Evolutionary conservation across 2,888 invertebrate genomes (phyloP).

Genomic region (Melitaea athalia): DNA sequence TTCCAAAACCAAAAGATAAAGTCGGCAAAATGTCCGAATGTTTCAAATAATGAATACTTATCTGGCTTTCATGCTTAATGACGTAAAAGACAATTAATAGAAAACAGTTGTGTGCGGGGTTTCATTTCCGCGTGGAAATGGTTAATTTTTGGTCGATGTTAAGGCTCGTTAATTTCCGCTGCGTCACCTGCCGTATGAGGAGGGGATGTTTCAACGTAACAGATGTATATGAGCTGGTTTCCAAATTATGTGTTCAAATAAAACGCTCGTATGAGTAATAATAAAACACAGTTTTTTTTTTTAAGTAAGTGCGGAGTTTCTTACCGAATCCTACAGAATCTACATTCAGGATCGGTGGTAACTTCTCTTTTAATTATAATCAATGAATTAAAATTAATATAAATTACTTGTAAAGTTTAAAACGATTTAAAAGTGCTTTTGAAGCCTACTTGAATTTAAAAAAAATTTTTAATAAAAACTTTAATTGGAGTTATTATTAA

Average conservation of each 20-base stretch:
- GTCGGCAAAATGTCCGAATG: neutral
- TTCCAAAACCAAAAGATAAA: neutral
- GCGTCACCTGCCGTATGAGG: constrained; percentile 54
- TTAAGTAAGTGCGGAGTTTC: no score
- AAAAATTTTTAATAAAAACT: no score
- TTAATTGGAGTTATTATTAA: neutral
- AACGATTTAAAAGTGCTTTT: no score
- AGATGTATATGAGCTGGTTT: neutral
- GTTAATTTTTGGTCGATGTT: constrained; percentile 60
- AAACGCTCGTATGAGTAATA: neutral
- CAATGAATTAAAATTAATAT: no score
- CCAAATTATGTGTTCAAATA: neutral
- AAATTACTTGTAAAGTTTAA: no score
- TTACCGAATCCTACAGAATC: no score
- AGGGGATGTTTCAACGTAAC: constrained; percentile 21
- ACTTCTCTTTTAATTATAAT: no score
- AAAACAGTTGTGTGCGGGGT: constrained; percentile 41
- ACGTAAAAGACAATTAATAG: constrained; percentile 42
- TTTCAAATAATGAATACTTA: constrained; percentile 2
- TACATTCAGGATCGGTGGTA: no score
- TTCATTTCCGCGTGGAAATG: constrained; percentile 50
- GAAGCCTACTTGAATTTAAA: neutral
- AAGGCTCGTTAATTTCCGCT: constrained; percentile 68
- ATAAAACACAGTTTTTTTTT: neutral
- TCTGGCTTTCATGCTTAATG: constrained; percentile 21